Percentiles rank a stretch among this genome's conserved stretches.
Conservation (phyloP, 2,797 vertebrate species). For the Fistularia tabacaria region DNA sequence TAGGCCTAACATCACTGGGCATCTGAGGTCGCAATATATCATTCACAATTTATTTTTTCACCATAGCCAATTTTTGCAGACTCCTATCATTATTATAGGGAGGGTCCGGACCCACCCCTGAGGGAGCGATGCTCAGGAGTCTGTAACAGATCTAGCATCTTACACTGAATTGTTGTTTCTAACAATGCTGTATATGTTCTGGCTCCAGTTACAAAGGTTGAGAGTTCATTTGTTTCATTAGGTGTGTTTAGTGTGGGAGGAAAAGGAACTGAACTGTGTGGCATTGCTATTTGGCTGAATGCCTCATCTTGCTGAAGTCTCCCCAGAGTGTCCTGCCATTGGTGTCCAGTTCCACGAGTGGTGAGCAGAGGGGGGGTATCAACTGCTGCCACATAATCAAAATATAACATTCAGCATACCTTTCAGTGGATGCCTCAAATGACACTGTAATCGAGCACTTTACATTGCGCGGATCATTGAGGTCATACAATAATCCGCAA, state of each 20-base stretch:
- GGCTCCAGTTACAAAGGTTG: slow-evolving; percentile 63
- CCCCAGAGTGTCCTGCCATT: slow-evolving; percentile 60
- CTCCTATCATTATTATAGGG: slow-evolving; percentile 38
- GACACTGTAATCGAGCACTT: slow-evolving; percentile 54
- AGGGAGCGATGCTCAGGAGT: slow-evolving; percentile 46
- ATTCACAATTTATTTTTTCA: slow-evolving; percentile 30
- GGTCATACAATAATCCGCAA: slow-evolving; percentile 58
- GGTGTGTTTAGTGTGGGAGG: slow-evolving; percentile 66
- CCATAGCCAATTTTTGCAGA: slow-evolving; percentile 31
- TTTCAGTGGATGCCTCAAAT: slow-evolving; percentile 52
- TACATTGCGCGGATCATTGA: slow-evolving; percentile 54
- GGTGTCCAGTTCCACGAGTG: slow-evolving; percentile 62
- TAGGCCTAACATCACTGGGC: slow-evolving; percentile 41
- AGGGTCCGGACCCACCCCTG: slow-evolving; percentile 16
- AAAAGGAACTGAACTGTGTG: slow-evolving; percentile 69
- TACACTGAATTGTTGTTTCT: slow-evolving; percentile 53
- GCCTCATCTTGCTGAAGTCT: slow-evolving; percentile 58
- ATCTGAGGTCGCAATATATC: slow-evolving; percentile 48
- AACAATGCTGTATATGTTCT: slow-evolving; percentile 49
- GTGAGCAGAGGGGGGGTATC: slow-evolving; percentile 60
- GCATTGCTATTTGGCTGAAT: slow-evolving; percentile 62
- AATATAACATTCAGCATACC: slow-evolving; percentile 64
- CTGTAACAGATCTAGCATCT: slow-evolving; percentile 44
- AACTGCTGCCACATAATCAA: slow-evolving; percentile 70
- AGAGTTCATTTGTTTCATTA: slow-evolving; percentile 74